phyloP scores from a whole-genome alignment of 2,888 invertebrate species.

The Neoaliturus tenellus region DNA sequence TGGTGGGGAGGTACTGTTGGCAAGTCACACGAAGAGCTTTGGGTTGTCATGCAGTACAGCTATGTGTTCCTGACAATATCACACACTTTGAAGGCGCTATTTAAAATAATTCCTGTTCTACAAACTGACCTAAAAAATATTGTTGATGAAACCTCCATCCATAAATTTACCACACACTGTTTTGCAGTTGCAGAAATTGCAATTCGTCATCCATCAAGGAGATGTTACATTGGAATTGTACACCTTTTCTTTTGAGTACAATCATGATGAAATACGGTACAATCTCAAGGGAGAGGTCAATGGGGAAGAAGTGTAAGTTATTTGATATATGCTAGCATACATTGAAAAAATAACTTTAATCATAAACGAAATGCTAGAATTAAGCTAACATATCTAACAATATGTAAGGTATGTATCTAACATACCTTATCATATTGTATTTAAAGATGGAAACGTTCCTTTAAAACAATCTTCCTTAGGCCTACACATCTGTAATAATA shows the following conservation, averaged over 20 bases:
- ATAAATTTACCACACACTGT: background rate
- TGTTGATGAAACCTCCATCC: too few relatives aligned
- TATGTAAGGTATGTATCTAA: background rate
- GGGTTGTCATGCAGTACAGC: too few relatives aligned
- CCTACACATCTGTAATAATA: too few relatives aligned
- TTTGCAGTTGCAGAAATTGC: background rate
- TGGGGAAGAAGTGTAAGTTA: constrained; percentile 10
- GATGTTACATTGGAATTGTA: background rate
- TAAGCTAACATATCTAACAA: background rate
- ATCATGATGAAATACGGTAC: background rate
- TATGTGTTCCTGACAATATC: too few relatives aligned
- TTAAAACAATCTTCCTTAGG: background rate
- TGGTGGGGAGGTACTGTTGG: too few relatives aligned
- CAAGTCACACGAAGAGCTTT: too few relatives aligned
- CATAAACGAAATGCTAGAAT: background rate
- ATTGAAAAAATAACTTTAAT: background rate
- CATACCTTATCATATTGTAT: background rate
- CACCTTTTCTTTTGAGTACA: background rate
- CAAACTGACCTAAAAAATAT: too few relatives aligned
- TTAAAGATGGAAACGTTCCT: background rate
- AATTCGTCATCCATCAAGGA: background rate
- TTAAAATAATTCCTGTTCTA: too few relatives aligned
- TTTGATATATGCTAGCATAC: background rate
- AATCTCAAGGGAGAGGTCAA: background rate
- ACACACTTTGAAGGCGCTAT: too few relatives aligned